Evolutionary conservation across 2,113 vertebrate species (phyloP).

Genomic region (Camelus dromedarius): DNA sequence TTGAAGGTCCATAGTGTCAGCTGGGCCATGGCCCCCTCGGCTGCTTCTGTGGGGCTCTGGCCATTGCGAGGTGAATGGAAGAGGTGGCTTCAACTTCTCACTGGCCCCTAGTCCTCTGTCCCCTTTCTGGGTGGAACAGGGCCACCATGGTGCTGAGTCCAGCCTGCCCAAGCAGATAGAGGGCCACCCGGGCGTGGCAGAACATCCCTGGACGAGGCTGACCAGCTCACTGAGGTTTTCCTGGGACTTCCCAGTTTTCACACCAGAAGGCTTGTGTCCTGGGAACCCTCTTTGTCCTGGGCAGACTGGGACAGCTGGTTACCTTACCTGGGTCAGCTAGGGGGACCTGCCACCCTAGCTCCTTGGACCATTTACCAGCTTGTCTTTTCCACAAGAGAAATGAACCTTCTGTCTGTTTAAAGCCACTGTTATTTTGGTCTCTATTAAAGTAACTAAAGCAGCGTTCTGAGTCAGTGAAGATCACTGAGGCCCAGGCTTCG

Average conservation of each 20-base stretch:
- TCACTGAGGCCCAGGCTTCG: not conserved
- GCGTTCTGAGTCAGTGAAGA: not conserved
- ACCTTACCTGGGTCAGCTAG: rapidly evolving
- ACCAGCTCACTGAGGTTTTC: not conserved
- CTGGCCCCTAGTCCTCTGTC: not conserved
- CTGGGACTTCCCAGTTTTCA: not conserved
- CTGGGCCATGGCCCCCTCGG: rapidly evolving
- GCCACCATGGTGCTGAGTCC: rapidly evolving
- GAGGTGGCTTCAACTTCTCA: not conserved
- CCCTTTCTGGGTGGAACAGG: rapidly evolving
- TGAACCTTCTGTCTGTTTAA: not conserved
- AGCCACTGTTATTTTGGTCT: not conserved
- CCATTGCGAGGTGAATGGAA: not conserved
- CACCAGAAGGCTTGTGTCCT: not conserved
- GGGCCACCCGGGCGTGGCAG: rapidly evolving
- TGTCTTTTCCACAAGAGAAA: not conserved
- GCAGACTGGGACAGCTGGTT: not conserved
- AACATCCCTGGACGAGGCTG: not conserved
- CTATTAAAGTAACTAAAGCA: not conserved
- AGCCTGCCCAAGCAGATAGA: no score
- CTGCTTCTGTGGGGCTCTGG: rapidly evolving
- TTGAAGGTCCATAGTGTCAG: not conserved
- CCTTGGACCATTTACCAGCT: not conserved
- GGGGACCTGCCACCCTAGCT: rapidly evolving
- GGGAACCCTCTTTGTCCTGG: not conserved